Conservation (phyloP, 2,888 invertebrate genomes). For the Watsonalla binaria region DNA sequence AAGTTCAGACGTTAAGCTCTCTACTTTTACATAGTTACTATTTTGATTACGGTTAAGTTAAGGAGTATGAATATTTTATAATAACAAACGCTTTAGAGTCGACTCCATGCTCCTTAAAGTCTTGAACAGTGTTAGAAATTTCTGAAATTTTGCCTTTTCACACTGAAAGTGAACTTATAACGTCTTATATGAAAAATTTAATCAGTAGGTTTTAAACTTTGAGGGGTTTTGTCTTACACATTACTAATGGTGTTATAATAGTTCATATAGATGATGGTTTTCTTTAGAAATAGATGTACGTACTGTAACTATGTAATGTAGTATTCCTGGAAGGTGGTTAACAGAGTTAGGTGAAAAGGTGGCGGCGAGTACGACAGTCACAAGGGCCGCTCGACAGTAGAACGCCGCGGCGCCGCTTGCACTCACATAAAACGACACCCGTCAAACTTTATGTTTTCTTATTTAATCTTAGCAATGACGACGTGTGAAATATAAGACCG, state of each 20-base stretch:
- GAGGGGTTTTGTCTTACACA: background rate
- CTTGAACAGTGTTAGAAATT: background rate
- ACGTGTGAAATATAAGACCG: conserved; percentile 59
- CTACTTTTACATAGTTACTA: conserved; percentile 37
- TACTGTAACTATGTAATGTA: conserved; percentile 12
- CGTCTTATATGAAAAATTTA: no score
- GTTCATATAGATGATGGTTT: no score
- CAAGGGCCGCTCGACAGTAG: background rate
- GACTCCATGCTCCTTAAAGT: background rate
- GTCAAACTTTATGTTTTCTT: conserved; percentile 53
- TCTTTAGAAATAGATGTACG: background rate
- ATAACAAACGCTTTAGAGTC: conserved; percentile 10
- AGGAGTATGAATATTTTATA: conserved; percentile 18
- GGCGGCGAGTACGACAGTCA: background rate
- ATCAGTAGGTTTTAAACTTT: background rate
- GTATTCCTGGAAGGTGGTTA: conserved; percentile 20
- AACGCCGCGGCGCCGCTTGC: conserved; percentile 8
- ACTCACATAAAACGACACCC: conserved; percentile 40
- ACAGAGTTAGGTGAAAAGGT: conserved; percentile 13
- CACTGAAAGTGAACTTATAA: no score
- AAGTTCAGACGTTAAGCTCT: conserved; percentile 48
- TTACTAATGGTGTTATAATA: background rate
- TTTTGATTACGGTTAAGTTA: conserved; percentile 28
- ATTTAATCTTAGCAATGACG: conserved; percentile 48
- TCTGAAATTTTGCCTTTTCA: no score